phyloP scores from a whole-genome alignment of 92 coral and sea anemone species.

The Plumapathes pennacea region DNA sequence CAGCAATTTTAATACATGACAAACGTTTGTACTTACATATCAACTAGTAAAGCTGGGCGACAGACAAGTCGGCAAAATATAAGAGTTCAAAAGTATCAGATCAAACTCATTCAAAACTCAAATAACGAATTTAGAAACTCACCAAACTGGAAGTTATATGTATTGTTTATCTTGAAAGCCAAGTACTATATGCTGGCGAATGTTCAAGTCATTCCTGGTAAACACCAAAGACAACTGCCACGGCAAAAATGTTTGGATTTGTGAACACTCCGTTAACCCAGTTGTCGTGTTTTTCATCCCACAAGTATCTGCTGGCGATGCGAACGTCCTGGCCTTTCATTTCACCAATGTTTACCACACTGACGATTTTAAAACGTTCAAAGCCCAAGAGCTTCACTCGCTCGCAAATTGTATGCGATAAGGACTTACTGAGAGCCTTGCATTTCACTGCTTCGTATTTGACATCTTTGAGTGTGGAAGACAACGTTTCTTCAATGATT shows the following conservation, averaged over 20 bases:
- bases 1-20: too few species aligned
- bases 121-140: too few species aligned
- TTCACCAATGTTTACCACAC: slow-evolving; percentile 78
- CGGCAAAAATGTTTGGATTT: slow-evolving; percentile 72
- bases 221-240: slow-evolving; percentile 78
- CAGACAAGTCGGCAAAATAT: too few species aligned
- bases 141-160: too few species aligned
- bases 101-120: too few species aligned
- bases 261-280: slow-evolving; percentile 81
- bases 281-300: slow-evolving; percentile 88
- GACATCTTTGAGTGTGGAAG: slow-evolving; percentile 70
- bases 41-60: slow-evolving; percentile 9
- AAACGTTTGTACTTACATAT: slow-evolving; percentile 19
- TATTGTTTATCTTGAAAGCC: neutral
- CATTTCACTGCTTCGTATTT: slow-evolving; percentile 74
- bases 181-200: too few species aligned
- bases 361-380: slow-evolving; percentile 61
- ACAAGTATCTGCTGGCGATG: slow-evolving; percentile 83
- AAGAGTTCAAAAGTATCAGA: neutral
- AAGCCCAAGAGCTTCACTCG: slow-evolving; percentile 81
- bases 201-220: slow-evolving; percentile 66
- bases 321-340: slow-evolving; percentile 80
- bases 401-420: slow-evolving; percentile 83
- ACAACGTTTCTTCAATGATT: slow-evolving; percentile 79
- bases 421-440: slow-evolving; percentile 63